phyloP scores from a whole-genome alignment of 2,888 invertebrate species.

The Fissipunctia ypsillon region DNA sequence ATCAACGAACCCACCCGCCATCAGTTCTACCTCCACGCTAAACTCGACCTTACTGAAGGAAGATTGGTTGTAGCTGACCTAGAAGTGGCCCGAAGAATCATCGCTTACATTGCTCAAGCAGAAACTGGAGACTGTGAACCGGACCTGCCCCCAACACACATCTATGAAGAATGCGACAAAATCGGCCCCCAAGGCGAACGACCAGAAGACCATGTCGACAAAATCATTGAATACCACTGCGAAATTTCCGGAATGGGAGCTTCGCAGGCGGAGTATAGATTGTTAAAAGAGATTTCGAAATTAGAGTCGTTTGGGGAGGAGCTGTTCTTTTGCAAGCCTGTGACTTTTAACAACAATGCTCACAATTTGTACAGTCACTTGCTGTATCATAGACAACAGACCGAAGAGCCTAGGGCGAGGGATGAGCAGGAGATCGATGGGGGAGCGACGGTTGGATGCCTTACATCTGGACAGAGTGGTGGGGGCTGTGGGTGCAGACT shows the following conservation, averaged over 20 bases:
- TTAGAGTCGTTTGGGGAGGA: slow-evolving; percentile 96
- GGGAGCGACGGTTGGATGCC: slow-evolving; percentile 86
- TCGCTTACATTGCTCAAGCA: slow-evolving; percentile 94
- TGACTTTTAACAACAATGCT: slow-evolving; percentile 91
- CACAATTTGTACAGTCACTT: slow-evolving; percentile 94
- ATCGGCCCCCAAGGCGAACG: slow-evolving; percentile 91
- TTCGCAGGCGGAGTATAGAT: slow-evolving; percentile 95
- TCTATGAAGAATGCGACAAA: slow-evolving; percentile 92
- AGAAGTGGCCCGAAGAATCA: slow-evolving; percentile 92
- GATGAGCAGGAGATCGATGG: slow-evolving; percentile 87
- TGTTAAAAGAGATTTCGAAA: slow-evolving; percentile 95
- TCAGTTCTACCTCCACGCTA: slow-evolving; percentile 96
- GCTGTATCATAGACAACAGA: slow-evolving; percentile 91
- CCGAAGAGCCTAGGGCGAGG: slow-evolving; percentile 87
- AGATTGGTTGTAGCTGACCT: slow-evolving; percentile 93
- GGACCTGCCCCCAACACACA: slow-evolving; percentile 90
- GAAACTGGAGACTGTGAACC: slow-evolving; percentile 93
- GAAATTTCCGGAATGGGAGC: slow-evolving; percentile 92
- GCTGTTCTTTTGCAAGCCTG: slow-evolving; percentile 93
- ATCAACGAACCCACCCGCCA: slow-evolving; percentile 96
- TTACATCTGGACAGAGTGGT: slow-evolving; percentile 84
- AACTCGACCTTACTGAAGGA: slow-evolving; percentile 94
- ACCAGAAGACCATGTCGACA: slow-evolving; percentile 91
- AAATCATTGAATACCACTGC: slow-evolving; percentile 92
- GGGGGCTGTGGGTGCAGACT: slow-evolving; percentile 87